Conservation (phyloP, 35 echinoderm and acorn worm genomes). For the Stichopus chloronotus region DNA sequence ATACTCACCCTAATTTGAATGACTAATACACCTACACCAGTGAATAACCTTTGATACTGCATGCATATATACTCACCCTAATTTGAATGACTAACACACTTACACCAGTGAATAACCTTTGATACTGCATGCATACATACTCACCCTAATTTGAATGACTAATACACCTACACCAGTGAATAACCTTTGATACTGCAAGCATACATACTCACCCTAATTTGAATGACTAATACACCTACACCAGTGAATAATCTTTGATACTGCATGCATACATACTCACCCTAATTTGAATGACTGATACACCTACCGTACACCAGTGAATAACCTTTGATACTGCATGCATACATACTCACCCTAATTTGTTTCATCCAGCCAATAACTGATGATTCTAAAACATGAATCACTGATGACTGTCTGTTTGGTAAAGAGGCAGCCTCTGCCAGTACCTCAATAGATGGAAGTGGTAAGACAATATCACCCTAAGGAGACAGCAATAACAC, state of each 20-base stretch:
- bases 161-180: too few relatives aligned
- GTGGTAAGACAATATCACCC: constrained; percentile 90
- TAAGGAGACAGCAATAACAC: constrained; percentile 11
- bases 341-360: constrained; percentile 69
- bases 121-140: too few relatives aligned
- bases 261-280: too few relatives aligned
- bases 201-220: constrained; percentile 75
- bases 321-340: not conserved
- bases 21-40: too few relatives aligned
- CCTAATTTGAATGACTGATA: too few relatives aligned
- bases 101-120: too few relatives aligned
- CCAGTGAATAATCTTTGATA: too few relatives aligned
- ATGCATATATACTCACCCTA: constrained; percentile 51
- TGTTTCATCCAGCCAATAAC: constrained; percentile 99
- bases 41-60: not conserved
- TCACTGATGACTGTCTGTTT: constrained; percentile 85
- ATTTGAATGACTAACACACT: constrained; percentile 62
- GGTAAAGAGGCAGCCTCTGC: constrained; percentile 81
- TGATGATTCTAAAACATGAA: constrained; percentile 96
- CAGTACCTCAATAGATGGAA: constrained; percentile 97
- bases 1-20: too few relatives aligned
- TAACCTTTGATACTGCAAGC: not conserved
- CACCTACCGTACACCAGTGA: too few relatives aligned
- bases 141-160: too few relatives aligned
- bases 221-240: not conserved